These are phyloP conservation scores for Telenomus remus DNA, from an alignment of 1,140 invertebrate genomes.

Conservation along the genomic window DNA sequence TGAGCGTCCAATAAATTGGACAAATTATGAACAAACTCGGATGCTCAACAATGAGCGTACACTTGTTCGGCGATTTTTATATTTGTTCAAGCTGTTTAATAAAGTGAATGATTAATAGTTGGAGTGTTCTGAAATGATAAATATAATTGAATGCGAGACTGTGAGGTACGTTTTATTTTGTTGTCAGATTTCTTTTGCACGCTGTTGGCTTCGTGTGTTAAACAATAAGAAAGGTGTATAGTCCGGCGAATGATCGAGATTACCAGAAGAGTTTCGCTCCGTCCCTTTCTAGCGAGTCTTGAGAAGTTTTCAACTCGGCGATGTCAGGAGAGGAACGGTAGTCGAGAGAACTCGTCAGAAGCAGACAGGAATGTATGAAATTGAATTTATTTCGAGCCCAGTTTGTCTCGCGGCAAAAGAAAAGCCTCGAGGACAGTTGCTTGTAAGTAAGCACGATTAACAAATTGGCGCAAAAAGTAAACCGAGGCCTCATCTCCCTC, in stretches of 20 bases:
- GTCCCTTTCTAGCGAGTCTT: constrained; percentile 46
- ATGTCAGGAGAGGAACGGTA: constrained; percentile 54
- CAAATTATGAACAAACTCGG: constrained; percentile 17
- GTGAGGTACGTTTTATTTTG: constrained; percentile 21
- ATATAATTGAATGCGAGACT: constrained; percentile 35
- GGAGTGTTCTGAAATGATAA: constrained; percentile 7
- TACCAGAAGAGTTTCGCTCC: constrained; percentile 41
- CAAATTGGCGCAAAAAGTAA: constrained; percentile 70
- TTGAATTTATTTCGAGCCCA: constrained; percentile 66
- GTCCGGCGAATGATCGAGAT: constrained; percentile 52
- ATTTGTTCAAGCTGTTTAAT: constrained; percentile 11
- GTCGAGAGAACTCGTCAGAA: constrained; percentile 63
- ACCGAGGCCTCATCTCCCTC: constrained; percentile 51
- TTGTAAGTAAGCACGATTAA: constrained; percentile 66
- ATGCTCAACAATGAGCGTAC: background rate
- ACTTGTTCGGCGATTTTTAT: constrained; percentile 5
- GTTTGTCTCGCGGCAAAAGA: constrained; percentile 58
- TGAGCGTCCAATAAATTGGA: constrained; percentile 42
- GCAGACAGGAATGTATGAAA: constrained; percentile 67
- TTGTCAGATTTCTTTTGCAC: constrained; percentile 22
- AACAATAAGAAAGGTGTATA: constrained; percentile 38
- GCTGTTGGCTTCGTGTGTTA: constrained; percentile 39
- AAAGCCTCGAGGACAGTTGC: constrained; percentile 52
- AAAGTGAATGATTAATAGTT: constrained; percentile 1
- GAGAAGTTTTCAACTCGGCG: constrained; percentile 54